Evolutionary conservation across 2,888 invertebrate genomes (phyloP), one percentile per base, ranked within the genome.

Genomic region (Melieria crassipennis): DNA sequence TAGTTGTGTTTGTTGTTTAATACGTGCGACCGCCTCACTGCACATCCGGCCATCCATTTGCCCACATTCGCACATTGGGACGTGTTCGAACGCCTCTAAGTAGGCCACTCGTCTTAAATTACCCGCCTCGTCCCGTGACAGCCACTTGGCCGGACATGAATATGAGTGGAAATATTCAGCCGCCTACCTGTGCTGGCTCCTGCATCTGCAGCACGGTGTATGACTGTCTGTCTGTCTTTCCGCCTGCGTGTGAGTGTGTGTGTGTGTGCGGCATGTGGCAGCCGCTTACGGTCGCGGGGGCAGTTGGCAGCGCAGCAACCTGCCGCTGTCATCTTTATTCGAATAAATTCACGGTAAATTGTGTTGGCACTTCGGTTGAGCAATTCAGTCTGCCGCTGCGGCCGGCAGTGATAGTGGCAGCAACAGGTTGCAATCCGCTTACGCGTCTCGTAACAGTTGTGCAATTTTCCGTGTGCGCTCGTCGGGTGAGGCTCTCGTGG

Each of bases 51-150:
- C 5, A 11, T 52, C 16, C 50, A 5, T 43, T 10, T 30, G 58
- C 10, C 5, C 10, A 16, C 57, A 57, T 57, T 10, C 13, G 16
- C 13, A 30, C 5, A 30, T 30, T 30, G 30, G 58, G 47, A 43
- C n/a, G 48, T 63, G 50, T 50, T 58, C 30, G 46, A 55, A 56
- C 69, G 69, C 70, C 70, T 46, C 50, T 50, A 71, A 71, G 71
- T 71, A 71, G 71, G 67, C 71, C 71, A 67, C 63, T 50, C 67
- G 67, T 67, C 58, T 71, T 64, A 63, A 63, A 67, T 67, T 64
- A 71, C 67, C 45, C 52, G 13, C 62, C 56, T 4, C 56, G 47
- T 45, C 48, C 16, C 43, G 5, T 52, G n/a, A 45, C 46, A 63
- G 5, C 16, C 16, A 62, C 47, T 13, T 16, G 30, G 3, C 30